Evolutionary conservation across 2,888 invertebrate genomes (phyloP).

Genomic region (Fragum whitleyi): DNA sequence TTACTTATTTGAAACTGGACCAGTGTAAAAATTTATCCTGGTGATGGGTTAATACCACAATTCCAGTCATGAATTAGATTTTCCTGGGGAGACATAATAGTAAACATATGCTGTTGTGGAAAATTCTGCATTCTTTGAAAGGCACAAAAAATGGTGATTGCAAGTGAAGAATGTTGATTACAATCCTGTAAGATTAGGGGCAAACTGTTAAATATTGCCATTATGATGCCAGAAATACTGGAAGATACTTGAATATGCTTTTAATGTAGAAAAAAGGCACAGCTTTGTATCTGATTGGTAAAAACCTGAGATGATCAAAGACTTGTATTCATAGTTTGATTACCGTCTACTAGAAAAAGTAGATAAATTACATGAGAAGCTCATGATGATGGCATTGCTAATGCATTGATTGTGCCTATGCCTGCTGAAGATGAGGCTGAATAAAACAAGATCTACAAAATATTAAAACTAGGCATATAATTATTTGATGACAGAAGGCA

Average conservation of each 20-base stretch:
- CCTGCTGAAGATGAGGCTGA: too few species aligned
- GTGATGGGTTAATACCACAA: background rate
- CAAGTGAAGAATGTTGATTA: conserved; percentile 21
- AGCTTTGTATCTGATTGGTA: background rate
- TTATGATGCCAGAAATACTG: background rate
- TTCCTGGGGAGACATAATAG: conserved; percentile 3
- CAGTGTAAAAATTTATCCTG: too few species aligned
- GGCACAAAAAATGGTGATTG: conserved; percentile 19
- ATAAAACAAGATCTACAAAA: too few species aligned
- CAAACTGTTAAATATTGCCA: background rate
- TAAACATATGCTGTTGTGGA: conserved; percentile 1
- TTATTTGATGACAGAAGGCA: too few species aligned
- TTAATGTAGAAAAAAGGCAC: background rate
- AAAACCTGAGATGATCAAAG: background rate
- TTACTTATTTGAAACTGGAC: too few species aligned
- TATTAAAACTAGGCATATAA: too few species aligned
- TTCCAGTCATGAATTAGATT: conserved; percentile 17
- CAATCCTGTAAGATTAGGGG: background rate
- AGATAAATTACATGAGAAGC: too few species aligned
- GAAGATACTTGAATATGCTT: background rate
- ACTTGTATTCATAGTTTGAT: too few species aligned
- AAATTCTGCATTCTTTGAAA: conserved; percentile 1
- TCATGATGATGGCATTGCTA: too few species aligned
- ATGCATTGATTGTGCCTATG: too few species aligned
- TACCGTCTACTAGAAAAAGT: too few species aligned